Percentiles rank a stretch among this genome's conserved stretches.
Conservation (phyloP, 2,797 vertebrate species). For the Enteromius radiatus region DNA sequence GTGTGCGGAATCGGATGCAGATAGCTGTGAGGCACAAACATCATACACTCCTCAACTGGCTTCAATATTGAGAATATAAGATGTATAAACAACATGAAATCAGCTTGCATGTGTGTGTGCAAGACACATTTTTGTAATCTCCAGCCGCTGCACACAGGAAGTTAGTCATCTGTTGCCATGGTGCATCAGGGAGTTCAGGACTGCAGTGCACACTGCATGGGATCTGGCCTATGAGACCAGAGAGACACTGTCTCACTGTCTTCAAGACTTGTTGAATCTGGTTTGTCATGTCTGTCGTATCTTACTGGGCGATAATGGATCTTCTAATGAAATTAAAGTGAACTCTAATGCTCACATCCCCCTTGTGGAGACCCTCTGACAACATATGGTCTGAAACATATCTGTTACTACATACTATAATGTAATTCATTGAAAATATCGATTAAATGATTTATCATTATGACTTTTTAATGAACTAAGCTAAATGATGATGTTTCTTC, state of each 20-base stretch:
- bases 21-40: constrained; percentile 21
- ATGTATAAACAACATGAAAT: neutral
- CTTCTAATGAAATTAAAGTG: constrained; percentile 9
- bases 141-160: constrained; percentile 38
- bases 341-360: constrained; percentile 18
- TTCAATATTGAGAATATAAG: neutral
- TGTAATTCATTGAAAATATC: constrained; percentile 10
- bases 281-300: neutral
- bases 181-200: constrained; percentile 41
- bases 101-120: neutral
- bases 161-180: constrained; percentile 54
- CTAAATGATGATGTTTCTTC: neutral
- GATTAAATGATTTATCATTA: neutral
- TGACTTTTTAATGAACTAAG: neutral
- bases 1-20: constrained; percentile 12
- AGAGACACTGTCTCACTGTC: constrained; percentile 9
- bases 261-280: constrained; percentile 24
- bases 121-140: constrained; percentile 26
- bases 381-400: constrained; percentile 7
- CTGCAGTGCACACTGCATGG: constrained; percentile 14
- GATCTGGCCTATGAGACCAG: constrained; percentile 26
- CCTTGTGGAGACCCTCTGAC: constrained; percentile 27
- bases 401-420: neutral
- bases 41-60: neutral
- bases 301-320: constrained; percentile 4